Percentiles rank a stretch among this genome's conserved stretches.
These are phyloP conservation scores for Callipepla squamata DNA, from an alignment of 2,113 vertebrate genomes.

Conservation along the genomic window DNA sequence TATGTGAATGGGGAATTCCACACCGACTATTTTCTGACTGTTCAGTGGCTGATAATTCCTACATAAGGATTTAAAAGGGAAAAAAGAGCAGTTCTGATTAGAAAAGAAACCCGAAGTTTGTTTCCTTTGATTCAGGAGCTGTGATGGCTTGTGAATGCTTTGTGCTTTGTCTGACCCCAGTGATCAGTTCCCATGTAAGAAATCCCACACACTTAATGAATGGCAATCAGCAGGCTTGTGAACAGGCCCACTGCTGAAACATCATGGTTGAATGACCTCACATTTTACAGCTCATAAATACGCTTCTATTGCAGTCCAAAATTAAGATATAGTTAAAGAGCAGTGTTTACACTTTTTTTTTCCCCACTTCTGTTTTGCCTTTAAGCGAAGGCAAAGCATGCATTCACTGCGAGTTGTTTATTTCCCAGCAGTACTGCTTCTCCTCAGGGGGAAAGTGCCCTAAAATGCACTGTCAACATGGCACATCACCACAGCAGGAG, in stretches of 20 bases:
- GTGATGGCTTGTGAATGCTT: not conserved
- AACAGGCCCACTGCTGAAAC: not conserved
- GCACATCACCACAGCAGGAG: rapidly evolving
- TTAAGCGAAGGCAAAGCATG: not conserved
- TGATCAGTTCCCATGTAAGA: constrained; percentile 5
- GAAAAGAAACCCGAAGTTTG: not conserved
- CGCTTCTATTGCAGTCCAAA: not conserved
- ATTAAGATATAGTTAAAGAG: not conserved
- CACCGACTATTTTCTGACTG: rapidly evolving
- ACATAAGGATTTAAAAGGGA: not conserved
- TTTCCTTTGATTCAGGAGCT: not conserved
- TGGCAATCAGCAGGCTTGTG: constrained; percentile 23
- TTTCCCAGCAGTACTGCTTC: not conserved
- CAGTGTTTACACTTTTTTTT: not conserved
- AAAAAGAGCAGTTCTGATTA: not conserved
- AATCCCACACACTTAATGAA: constrained; percentile 10
- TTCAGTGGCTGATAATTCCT: not conserved
- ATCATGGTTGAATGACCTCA: not conserved
- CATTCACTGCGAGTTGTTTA: not conserved
- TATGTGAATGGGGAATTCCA: not conserved
- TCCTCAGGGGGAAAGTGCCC: not conserved
- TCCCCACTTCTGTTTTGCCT: not conserved
- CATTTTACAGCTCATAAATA: not conserved
- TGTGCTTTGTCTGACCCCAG: not conserved
- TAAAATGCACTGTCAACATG: not conserved